Conservation (phyloP, 2,113 vertebrate species). For the Cervus canadensis region DNA sequence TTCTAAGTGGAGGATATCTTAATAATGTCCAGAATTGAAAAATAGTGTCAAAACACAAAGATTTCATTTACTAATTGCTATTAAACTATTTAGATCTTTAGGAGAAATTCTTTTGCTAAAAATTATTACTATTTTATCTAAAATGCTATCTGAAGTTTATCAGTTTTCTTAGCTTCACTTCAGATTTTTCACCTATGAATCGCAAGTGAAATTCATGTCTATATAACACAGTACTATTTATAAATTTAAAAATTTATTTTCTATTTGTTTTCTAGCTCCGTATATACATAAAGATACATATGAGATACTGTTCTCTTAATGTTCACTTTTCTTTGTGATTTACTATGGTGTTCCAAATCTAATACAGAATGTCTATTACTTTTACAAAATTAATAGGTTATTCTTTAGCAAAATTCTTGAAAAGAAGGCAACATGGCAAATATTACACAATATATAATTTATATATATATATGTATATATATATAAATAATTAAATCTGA, state of each 20-base stretch:
- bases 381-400: not conserved
- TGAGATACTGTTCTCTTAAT: not conserved
- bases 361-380: not conserved
- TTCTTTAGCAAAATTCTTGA: not conserved
- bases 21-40: not conserved
- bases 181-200: not conserved
- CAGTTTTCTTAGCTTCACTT: not conserved
- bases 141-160: not conserved
- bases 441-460: not conserved
- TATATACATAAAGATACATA: not conserved
- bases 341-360: not conserved
- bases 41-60: not conserved
- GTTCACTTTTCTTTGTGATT: not conserved
- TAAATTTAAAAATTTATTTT: not conserved
- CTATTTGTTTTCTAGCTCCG: not conserved
- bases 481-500: not conserved
- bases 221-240: not conserved
- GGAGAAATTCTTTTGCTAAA: not conserved
- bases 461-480: not conserved
- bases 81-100: not conserved
- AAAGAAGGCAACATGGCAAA: not conserved
- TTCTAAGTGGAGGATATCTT: not conserved
- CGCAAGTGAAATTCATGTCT: not conserved
- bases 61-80: not conserved
- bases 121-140: not conserved